Evolutionary conservation across 2,888 invertebrate genomes (phyloP).

Genomic region (Nematopogon swammerdamellus): DNA sequence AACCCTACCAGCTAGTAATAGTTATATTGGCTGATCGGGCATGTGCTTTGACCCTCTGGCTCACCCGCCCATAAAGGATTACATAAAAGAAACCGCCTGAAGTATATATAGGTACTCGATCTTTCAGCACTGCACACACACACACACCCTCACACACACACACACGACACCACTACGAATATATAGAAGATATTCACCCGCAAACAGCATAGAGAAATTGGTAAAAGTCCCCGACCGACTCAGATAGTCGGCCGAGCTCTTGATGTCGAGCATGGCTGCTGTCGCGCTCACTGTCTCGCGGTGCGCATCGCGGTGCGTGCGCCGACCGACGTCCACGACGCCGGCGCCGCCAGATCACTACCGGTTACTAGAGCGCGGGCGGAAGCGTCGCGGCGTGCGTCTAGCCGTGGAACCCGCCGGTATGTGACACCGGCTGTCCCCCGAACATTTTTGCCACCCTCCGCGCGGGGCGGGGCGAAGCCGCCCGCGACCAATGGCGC

Average conservation of each 20-base stretch:
- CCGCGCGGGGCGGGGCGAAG: conserved; percentile 11
- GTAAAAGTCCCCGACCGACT: conserved; percentile 88
- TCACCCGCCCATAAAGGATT: too few relatives aligned
- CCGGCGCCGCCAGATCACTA: not conserved
- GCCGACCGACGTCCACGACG: conserved; percentile 10
- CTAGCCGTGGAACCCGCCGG: conserved; percentile 20
- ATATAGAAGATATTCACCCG: conserved; percentile 62
- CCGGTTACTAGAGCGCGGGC: conserved; percentile 4
- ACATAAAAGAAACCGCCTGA: too few relatives aligned
- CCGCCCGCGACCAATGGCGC: conserved; percentile 16
- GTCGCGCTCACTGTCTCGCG: not conserved
- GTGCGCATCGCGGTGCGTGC: conserved; percentile 4
- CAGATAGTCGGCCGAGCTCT: conserved; percentile 87
- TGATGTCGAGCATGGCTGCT: conserved; percentile 79
- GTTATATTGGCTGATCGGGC: too few relatives aligned
- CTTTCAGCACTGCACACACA: too few relatives aligned
- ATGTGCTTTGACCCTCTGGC: too few relatives aligned
- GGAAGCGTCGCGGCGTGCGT: conserved; percentile 12
- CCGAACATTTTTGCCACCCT: not conserved
- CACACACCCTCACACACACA: conserved; percentile 9
- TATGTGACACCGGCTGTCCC: conserved; percentile 1
- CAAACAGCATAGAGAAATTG: conserved; percentile 94
- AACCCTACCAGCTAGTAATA: too few relatives aligned
- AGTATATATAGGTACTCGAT: too few relatives aligned
- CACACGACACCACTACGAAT: conserved; percentile 11